Evolutionary conservation across 2,113 vertebrate genomes (phyloP).

Genomic region (Tragelaphus buxtoni): DNA sequence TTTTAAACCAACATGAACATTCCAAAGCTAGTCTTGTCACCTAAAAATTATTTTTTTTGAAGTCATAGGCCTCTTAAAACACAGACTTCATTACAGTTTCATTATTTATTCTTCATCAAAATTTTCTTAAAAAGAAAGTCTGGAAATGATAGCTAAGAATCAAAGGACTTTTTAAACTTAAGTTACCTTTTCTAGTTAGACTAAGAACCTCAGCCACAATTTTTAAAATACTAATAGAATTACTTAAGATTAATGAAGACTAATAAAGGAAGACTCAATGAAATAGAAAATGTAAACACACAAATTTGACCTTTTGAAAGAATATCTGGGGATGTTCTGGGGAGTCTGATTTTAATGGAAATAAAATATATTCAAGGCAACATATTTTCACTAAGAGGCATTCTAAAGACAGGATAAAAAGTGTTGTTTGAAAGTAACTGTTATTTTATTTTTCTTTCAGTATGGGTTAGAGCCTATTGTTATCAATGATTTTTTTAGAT

Average conservation of each 20-base stretch:
- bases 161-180: slow-evolving; percentile 4
- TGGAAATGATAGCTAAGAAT: neutral
- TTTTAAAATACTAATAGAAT: slow-evolving; percentile 21
- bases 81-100: neutral
- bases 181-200: neutral
- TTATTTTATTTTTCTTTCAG: neutral
- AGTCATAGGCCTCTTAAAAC: neutral
- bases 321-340: neutral
- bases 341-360: neutral
- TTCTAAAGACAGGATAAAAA: neutral
- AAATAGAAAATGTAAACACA: slow-evolving; percentile 11
- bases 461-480: neutral
- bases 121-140: slow-evolving; percentile 2
- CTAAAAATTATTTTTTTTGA: neutral
- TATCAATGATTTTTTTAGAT: neutral
- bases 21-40: neutral
- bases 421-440: neutral
- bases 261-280: neutral
- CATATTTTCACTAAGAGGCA: neutral
- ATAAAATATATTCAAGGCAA: neutral
- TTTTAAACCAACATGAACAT: neutral
- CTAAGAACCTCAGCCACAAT: neutral
- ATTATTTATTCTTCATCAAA: slow-evolving; percentile 14
- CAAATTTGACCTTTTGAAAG: neutral
- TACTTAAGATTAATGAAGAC: slow-evolving; percentile 22